Evolutionary conservation across 1,140 invertebrate species (phyloP).

Genomic region (Acromyrmex charruanus): DNA sequence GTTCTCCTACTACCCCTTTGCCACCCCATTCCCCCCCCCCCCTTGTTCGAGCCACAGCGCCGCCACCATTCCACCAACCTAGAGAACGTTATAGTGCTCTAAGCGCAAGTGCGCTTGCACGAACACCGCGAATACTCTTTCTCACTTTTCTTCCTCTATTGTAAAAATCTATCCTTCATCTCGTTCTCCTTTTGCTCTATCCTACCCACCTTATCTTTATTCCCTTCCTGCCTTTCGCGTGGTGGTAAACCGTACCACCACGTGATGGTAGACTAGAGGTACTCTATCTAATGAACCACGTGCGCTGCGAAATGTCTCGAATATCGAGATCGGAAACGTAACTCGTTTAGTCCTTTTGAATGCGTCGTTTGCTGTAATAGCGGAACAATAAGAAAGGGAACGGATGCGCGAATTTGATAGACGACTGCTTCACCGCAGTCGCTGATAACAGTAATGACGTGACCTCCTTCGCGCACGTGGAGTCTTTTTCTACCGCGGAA

Average conservation of each 20-base stretch:
- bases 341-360: conserved; percentile 43
- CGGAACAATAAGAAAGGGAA: conserved; percentile 30
- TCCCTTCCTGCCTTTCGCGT: neutral
- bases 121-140: conserved; percentile 61
- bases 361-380: conserved; percentile 35
- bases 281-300: conserved; percentile 61
- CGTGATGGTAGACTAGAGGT: conserved; percentile 45
- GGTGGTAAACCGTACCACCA: conserved; percentile 37
- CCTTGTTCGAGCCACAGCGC: conserved; percentile 65
- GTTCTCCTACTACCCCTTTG: conserved; percentile 52
- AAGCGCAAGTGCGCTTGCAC: conserved; percentile 70
- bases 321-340: conserved; percentile 29
- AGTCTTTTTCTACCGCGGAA: neutral
- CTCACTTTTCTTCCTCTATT: neutral
- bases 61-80: conserved; percentile 70
- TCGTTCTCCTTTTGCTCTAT: conserved; percentile 58
- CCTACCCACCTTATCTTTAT: conserved; percentile 43
- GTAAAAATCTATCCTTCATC: conserved; percentile 12
- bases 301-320: conserved; percentile 37
- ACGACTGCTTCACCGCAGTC: conserved; percentile 40
- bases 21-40: conserved; percentile 29
- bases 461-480: conserved; percentile 40
- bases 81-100: conserved; percentile 74
- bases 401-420: conserved; percentile 55
- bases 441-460: conserved; percentile 57